These are phyloP conservation scores for Paraplagusia blochii DNA, from an alignment of 2,113 vertebrate species.

Conservation along the genomic window DNA sequence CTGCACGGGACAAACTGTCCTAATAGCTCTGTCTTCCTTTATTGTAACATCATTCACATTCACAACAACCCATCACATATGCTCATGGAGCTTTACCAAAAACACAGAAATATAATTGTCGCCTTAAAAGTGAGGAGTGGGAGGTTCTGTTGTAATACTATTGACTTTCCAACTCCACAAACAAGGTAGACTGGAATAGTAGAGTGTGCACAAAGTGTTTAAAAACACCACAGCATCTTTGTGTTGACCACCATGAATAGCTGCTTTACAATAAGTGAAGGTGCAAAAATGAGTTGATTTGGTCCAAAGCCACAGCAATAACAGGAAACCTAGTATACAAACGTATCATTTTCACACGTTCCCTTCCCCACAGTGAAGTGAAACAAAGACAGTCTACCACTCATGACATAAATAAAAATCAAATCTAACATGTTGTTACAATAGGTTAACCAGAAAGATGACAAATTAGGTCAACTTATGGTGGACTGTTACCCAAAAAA, in stretches of 20 bases:
- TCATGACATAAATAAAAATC: too few species aligned
- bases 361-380: too few species aligned
- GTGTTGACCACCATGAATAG: too few species aligned
- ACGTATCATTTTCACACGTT: too few species aligned
- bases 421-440: too few species aligned
- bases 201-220: conserved; percentile 30
- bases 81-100: conserved; percentile 49
- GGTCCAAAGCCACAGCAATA: conserved; percentile 39
- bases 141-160: conserved; percentile 56
- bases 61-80: too few species aligned
- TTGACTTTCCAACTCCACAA: conserved; percentile 77
- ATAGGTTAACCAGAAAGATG: too few species aligned
- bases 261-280: too few species aligned
- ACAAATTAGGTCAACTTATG: too few species aligned
- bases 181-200: conserved; percentile 63
- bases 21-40: conserved; percentile 16
- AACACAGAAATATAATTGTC: conserved; percentile 49
- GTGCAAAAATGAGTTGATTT: too few species aligned
- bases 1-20: conserved; percentile 26
- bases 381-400: too few species aligned
- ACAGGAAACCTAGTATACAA: conserved; percentile 39
- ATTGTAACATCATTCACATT: conserved; percentile 32
- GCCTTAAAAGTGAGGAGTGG: conserved; percentile 41
- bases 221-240: conserved; percentile 50
- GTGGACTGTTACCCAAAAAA: too few species aligned